Evolutionary conservation across 2,113 vertebrate genomes (phyloP).

Genomic region (Hirundichthys speculiger): DNA sequence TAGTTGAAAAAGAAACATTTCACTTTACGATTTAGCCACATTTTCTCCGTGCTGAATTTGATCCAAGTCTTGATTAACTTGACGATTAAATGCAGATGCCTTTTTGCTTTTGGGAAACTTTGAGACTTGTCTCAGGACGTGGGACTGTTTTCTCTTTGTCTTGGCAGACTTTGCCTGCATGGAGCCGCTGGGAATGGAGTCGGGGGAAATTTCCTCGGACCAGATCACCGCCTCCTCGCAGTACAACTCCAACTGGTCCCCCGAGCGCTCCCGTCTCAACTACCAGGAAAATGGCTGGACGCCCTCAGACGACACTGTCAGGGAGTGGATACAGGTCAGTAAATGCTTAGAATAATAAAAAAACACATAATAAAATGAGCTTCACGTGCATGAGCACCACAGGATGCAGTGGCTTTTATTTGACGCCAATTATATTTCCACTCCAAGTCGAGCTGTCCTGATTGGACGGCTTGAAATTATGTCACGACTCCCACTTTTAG

Average conservation of each 20-base stretch:
- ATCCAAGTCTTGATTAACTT: too few species aligned
- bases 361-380: neutral
- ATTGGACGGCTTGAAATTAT: constrained; percentile 12
- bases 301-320: constrained; percentile 88
- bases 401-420: neutral
- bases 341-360: neutral
- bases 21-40: too few species aligned
- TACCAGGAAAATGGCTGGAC: constrained; percentile 97
- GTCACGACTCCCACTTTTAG: constrained; percentile 9
- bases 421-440: neutral
- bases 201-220: constrained; percentile 89
- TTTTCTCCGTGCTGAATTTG: too few species aligned
- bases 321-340: constrained; percentile 95
- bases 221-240: constrained; percentile 94
- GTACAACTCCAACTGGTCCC: constrained; percentile 94
- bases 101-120: too few species aligned
- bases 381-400: too few species aligned
- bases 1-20: too few species aligned
- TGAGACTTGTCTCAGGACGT: too few species aligned
- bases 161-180: constrained; percentile 84
- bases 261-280: constrained; percentile 92
- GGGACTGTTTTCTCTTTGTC: neutral
- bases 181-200: constrained; percentile 95
- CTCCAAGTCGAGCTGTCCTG: neutral
- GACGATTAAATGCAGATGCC: too few species aligned